Evolutionary conservation across 2,888 invertebrate species (phyloP), one percentile per base, ranked within the genome.

Genomic region (Netelia virgata): DNA sequence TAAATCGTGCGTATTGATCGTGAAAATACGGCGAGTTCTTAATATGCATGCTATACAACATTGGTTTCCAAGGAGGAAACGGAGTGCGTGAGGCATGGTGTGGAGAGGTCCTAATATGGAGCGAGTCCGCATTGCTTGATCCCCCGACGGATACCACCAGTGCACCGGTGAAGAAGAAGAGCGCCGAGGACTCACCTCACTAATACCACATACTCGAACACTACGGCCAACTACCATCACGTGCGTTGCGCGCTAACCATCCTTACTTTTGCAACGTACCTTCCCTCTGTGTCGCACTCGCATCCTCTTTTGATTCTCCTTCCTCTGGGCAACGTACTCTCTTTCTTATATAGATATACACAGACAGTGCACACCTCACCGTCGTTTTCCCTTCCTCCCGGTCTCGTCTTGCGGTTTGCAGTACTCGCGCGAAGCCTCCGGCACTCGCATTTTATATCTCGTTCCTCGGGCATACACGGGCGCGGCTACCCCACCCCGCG

Each of bases 111-210:
- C 92, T 90, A 92, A 92, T 92, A 92, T 91, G 92, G 92, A 87
- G 86, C 88, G 92, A 90, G 90, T 90, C 90, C 89, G 90, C 92
- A 91, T 91, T 92, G 89, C 89, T 90, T 88, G 91, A 90, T 88
- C 89, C 89, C 84, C 86, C 75, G 75, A 86, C 80, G 88, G 88
- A 88, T 88, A 88, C 86, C 86, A 79, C 79, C 36, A 66, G 36
- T 63, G 72, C 61, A 77, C 72, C 75, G 57, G 18, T 50, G 75
- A 63, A 66, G 55, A 57, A 83, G 69, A 76, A 81, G 78, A 76
- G 79, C 68, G 78, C 68, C 28, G 73, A 68, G 47, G 63, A 55
- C 76, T 74, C 64, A 55, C 63, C 70, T 72, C 83, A 70, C 83
- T 70, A 76, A 70, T 79, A 79, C 79, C 74, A 55, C 47, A 43